phyloP scores from a whole-genome alignment of 2,888 invertebrate species.

The Kryphioiulus occultus region DNA sequence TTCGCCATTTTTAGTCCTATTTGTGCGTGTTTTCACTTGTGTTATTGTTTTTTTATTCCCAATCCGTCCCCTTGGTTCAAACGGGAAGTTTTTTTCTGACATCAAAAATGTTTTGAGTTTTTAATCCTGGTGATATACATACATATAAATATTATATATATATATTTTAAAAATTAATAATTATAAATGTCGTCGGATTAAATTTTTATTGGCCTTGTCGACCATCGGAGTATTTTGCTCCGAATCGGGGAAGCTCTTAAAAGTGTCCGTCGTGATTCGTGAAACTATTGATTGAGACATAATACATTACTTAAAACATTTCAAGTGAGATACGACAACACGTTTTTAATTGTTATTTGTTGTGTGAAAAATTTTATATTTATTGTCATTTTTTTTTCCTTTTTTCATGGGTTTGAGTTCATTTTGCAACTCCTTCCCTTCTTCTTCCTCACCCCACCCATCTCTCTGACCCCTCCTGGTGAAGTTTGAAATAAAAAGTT shows the following conservation, averaged over 20 bases:
- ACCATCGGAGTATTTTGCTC: neutral
- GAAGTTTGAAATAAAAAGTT: slow-evolving; percentile 49
- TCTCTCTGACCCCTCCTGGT: slow-evolving; percentile 29
- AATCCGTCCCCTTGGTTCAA: slow-evolving; percentile 35
- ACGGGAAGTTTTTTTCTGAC: slow-evolving; percentile 33
- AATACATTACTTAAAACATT: slow-evolving; percentile 39
- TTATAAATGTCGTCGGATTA: slow-evolving; percentile 28
- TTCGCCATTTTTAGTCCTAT: neutral
- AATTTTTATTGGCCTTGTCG: neutral
- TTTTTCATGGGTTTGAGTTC: slow-evolving; percentile 41
- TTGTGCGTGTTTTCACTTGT: neutral
- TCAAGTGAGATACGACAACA: slow-evolving; percentile 39
- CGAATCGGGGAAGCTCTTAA: slow-evolving; percentile 2
- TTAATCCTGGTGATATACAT: slow-evolving; percentile 36
- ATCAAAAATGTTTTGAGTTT: slow-evolving; percentile 1
- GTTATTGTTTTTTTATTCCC: slow-evolving; percentile 33
- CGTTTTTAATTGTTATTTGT: slow-evolving; percentile 51
- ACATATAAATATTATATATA: slow-evolving; percentile 39
- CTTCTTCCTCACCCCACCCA: slow-evolving; percentile 15
- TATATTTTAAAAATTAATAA: slow-evolving; percentile 24
- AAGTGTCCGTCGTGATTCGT: slow-evolving; percentile 17
- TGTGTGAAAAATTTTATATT: slow-evolving; percentile 51
- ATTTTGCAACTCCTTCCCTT: slow-evolving; percentile 12
- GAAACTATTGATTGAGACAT: slow-evolving; percentile 40
- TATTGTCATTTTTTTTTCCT: slow-evolving; percentile 46